Percentiles rank a stretch among this genome's conserved stretches.
These are phyloP conservation scores for Rotaria sp. DNA, from an alignment of 2,888 invertebrate species.

Conservation along the genomic window DNA sequence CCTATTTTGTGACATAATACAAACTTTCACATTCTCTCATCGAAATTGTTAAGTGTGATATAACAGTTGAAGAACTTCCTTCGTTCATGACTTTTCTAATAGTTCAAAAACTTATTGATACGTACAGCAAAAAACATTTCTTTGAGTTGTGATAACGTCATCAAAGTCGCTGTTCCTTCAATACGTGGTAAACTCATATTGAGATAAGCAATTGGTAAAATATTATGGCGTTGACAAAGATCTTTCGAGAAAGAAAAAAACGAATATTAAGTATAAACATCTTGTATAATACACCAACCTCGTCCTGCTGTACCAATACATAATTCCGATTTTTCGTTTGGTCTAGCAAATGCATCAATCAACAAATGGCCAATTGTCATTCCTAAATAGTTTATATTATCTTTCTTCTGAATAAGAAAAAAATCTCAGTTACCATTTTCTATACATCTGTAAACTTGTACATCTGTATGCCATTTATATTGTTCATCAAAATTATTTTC, in stretches of 20 bases:
- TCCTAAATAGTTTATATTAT: slow-evolving; percentile 27
- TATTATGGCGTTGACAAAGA: slow-evolving; percentile 62
- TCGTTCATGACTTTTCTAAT: neutral
- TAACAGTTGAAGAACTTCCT: too few relatives aligned
- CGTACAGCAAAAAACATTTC: slow-evolving; percentile 68
- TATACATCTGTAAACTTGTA: slow-evolving; percentile 7
- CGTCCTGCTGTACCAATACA: slow-evolving; percentile 74
- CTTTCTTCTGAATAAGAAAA: neutral
- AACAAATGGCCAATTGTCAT: slow-evolving; percentile 9
- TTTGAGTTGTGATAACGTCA: slow-evolving; percentile 70
- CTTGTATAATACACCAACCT: slow-evolving; percentile 55
- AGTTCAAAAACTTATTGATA: neutral
- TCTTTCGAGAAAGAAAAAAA: slow-evolving; percentile 44
- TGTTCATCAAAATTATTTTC: neutral
- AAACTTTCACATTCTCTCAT: too few relatives aligned
- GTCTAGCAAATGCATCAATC: slow-evolving; percentile 68
- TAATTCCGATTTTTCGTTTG: slow-evolving; percentile 63
- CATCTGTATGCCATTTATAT: neutral
- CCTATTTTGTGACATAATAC: too few relatives aligned
- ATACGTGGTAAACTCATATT: slow-evolving; percentile 71
- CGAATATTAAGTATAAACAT: neutral
- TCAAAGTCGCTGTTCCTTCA: slow-evolving; percentile 64
- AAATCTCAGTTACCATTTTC: neutral
- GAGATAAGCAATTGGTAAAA: slow-evolving; percentile 70
- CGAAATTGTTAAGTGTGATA: too few relatives aligned